Evolutionary conservation across 2,113 vertebrate genomes (phyloP), one percentile per base, ranked within the genome.

Genomic region (Lagopus muta): DNA sequence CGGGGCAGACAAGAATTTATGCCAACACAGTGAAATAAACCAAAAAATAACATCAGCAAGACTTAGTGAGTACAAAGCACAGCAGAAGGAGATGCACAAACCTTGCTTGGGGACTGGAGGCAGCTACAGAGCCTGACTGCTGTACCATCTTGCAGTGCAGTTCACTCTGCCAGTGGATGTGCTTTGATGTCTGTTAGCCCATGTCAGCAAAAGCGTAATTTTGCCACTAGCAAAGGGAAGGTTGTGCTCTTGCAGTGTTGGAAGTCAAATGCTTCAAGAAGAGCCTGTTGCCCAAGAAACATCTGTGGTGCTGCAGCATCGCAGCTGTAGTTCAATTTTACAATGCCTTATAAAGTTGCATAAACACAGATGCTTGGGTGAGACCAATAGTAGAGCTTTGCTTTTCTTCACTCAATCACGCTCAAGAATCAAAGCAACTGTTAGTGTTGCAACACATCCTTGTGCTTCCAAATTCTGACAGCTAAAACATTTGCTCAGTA

Each of bases 71-170:
- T 73, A 21, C 45, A 8, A 90, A 94, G 64, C 54, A 61, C 65
- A 71, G 45, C 55, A 93, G 91, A 83, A 93, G 80, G 43, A 92
- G 75, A 90, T 66, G 54, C 18, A 82, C 45, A 88, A 84, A 65
- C 24, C 64, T 42, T 43, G 60, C 64, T 32, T 62, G 42, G 91
- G 69, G 83, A 72, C 48, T 58, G 82, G 60, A 89, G 36, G 25
- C 30, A 52, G 80, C 4, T 4, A 20, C 36, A 3, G 61, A 78
- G 36, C 36, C 55, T 43, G 50, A 77, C 30, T 30, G 17, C 3
- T 87, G 38, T 7, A 57, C 36, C 32, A 54, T 2, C 36, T 28
- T 36, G 27, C 55, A 77, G n/a, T 4, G 36, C 36, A 24, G 30
- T 65, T 73, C 54, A 21, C 34, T 45, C 24, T 72, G 21, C 11